Base-by-base conservation (phyloP, 92 coral and sea anemone species). In the Galaxea fascicularis region DNA sequence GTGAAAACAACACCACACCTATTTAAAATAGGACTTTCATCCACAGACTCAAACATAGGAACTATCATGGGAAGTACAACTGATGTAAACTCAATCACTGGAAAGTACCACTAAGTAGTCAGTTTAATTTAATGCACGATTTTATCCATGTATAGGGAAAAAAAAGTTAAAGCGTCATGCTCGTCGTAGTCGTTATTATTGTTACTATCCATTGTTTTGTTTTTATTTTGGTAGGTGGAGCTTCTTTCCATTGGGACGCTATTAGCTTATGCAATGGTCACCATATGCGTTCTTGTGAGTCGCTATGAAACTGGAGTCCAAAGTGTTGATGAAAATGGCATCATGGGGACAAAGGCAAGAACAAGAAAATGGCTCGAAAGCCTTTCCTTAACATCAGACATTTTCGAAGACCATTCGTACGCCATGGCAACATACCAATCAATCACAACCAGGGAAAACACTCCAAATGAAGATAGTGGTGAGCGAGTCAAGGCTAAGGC, bases 201-300 rank as follows among this genome's bases (percentile, higher is more conserved):
- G n/a, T n/a, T n/a, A n/a, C n/a, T n/a, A n/a, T n/a, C n/a, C n/a
- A n/a, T 22, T 18, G 1, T 9, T 39, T 73, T 16, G 49, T 15
- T 11, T 22, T 45, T 24, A 13, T 46, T 27, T 65, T 28, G 18
- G 44, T 28, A 80, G 85, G 85, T 90, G 7, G 95, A 93, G 74
- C 85, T 93, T 89, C 64, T 93, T 73, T 93, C 95, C 29, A 90
- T 93, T 59, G 95, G 95, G 35, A 90, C 98, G 4, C 58, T 94
- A 41, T 84, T 93, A n/a, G 98, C 98, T 10, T 95, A 92, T 79
- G 90, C 95, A 31, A 90, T 92, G 87, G 98, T 95, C 10, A 81
- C 98, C 1, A 24, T 95, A 25, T 86, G 89, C 49, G 98, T 94
- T 22, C 82, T 95, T 46, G 35, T 95, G 41, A 88, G 94, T 22